Base-by-base conservation (phyloP, 2,113 vertebrate species). In the Lophura nycthemera region DNA sequence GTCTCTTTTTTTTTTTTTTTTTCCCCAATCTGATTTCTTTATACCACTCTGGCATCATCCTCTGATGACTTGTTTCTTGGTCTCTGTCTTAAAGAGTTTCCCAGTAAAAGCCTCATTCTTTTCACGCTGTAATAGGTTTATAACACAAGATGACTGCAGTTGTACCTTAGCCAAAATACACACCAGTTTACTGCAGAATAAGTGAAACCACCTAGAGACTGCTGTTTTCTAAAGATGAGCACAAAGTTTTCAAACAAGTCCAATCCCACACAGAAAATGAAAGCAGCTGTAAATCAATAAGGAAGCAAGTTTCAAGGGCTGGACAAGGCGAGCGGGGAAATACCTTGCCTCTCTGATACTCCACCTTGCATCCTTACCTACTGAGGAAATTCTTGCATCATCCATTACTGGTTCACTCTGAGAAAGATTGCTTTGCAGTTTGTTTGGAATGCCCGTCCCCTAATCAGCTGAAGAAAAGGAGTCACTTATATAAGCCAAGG, bases 391-490 rank as follows among this genome's bases (percentile, higher is more conserved):
- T 59, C 70, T 76, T 75, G 65, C 88, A 66, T 32, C n/a, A 25
- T 48, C 67, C 47, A 48, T 93, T 64, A 86, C 66, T 89, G 60
- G 81, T 91, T 93, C 81, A 77, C 42, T 92, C 57, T 60, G 83
- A 66, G 54, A 87, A 93, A 65, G 80, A 73, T 83, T 84, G 72
- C 43, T 81, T 88, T 82, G 83, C 86, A 87, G 57, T 66, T 43
- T 56, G 83, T 52, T 89, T 76, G 83, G 65, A 88, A 83, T 75
- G 56, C 79, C 21, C 0, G 13, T 93, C 65, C 60, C 90, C 78
- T 94, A 91, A 96, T 93, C 78, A 89, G 69, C 92, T 60, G 83
- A 65, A 95, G 73, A 82, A 65, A 95, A 91, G 71, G 59, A 97
- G 65, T 93, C 59, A 64, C 83, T 96, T 93, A 94, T 5, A 86